Percentiles rank a stretch among this genome's conserved stretches.
Evolutionary conservation across 2,888 invertebrate species (phyloP).

Genomic region (Synanthedon myopaeformis): DNA sequence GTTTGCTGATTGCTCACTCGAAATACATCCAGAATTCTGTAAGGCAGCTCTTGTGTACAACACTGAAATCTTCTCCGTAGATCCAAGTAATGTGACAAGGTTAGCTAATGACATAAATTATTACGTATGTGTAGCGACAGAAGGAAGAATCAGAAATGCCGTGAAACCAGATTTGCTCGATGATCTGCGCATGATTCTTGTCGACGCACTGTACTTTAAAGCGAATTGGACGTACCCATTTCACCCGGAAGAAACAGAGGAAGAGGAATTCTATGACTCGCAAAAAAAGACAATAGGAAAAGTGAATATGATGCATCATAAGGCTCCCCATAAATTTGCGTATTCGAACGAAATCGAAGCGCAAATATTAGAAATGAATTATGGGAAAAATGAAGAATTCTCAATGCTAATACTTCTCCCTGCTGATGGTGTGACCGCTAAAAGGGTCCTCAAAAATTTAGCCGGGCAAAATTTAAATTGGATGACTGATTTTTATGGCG

Average conservation of each 20-base stretch:
- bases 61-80: slow-evolving; percentile 65
- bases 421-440: slow-evolving; percentile 61
- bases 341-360: slow-evolving; percentile 67
- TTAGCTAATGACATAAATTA: slow-evolving; percentile 73
- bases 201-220: slow-evolving; percentile 78
- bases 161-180: slow-evolving; percentile 60
- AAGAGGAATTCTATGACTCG: slow-evolving; percentile 71
- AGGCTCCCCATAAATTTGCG: slow-evolving; percentile 67
- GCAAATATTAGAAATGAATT: slow-evolving; percentile 76
- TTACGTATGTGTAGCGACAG: slow-evolving; percentile 76
- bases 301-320: slow-evolving; percentile 82
- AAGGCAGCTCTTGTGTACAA: slow-evolving; percentile 54
- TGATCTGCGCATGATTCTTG: slow-evolving; percentile 67
- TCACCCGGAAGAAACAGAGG: slow-evolving; percentile 65
- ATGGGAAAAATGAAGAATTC: slow-evolving; percentile 71
- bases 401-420: slow-evolving; percentile 77
- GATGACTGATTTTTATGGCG: slow-evolving; percentile 53
- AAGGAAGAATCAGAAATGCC: slow-evolving; percentile 75
- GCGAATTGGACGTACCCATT: slow-evolving; percentile 79
- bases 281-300: slow-evolving; percentile 61
- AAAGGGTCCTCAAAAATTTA: slow-evolving; percentile 62
- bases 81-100: slow-evolving; percentile 63
- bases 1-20: slow-evolving; percentile 38
- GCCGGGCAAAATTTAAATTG: slow-evolving; percentile 57
- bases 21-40: slow-evolving; percentile 51